Base-by-base conservation (phyloP, 1,140 invertebrate genomes). In the Drosophila ironensis region DNA sequence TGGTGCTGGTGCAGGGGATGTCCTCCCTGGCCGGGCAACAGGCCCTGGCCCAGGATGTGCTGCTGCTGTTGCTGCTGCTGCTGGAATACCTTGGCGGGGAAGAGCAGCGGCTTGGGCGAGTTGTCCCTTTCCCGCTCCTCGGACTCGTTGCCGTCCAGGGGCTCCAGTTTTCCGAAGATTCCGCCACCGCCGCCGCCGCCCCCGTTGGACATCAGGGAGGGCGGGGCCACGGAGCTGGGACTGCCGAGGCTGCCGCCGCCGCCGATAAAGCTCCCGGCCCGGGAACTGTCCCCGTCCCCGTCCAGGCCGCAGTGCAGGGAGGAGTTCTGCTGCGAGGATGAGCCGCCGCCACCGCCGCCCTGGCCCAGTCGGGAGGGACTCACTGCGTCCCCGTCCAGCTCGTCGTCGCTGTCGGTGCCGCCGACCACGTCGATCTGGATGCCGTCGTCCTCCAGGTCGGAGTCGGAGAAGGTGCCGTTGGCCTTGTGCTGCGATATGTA, bases 351-450 rank as follows among this genome's bases (percentile, higher is more conserved):
- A 5, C 30, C 25, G 1, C 52, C 46, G 28, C 69, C 64, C 27
- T 35, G 91, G 77, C 28, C 88, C 24, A 74, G 81, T 2, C 91
- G 22, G 74, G 91, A 6, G 71, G 89, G 35, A 92, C 89, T 12
- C 87, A 92, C 72, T 87, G 91, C 92, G 80, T 93, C 92, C 16
- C 91, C 91, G 4, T 92, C 92, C 46, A 84, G 51, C 16, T 93
- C 92, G 27, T 93, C 92, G 41, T 93, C 92, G 63, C 92, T 92
- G 8, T 92, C 92, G 47, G 92, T 92, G 4, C 93, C 94, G 1
- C 94, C 94, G 7, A 95, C 94, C 2, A 95, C 95, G 86, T 95
- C 94, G 66, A 95, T 95, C 91, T 92, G 92, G 80, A 92, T 91
- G 72, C 92, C 92, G 72, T 95, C 94, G 2, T 91, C 92, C 56